Evolutionary conservation across 2,113 vertebrate genomes (phyloP).

Genomic region (Barnardius zonarius): DNA sequence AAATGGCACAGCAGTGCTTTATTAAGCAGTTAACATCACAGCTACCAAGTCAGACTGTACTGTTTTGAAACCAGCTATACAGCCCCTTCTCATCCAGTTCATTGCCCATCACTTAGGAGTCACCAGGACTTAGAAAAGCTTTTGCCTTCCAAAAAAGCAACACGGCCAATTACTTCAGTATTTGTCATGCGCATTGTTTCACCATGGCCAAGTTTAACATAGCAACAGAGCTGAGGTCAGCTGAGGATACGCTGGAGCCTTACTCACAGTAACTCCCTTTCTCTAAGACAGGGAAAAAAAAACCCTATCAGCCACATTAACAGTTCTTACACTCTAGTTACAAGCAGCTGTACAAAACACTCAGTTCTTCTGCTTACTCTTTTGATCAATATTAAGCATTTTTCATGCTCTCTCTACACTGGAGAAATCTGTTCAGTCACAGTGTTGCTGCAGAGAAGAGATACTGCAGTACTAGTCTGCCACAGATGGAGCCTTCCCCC

Average conservation of each 20-base stretch:
- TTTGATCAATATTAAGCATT: background rate
- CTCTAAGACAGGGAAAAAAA: background rate
- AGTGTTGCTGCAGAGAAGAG: background rate
- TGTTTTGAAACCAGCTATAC: background rate
- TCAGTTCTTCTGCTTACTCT: background rate
- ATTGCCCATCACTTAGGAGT: background rate
- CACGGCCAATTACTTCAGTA: slow-evolving; percentile 18
- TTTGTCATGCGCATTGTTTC: slow-evolving; percentile 46
- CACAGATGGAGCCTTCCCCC: background rate
- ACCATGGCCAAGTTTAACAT: slow-evolving; percentile 27
- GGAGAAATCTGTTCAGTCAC: background rate
- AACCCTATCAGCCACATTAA: background rate
- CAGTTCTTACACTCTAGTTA: background rate
- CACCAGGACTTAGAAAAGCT: slow-evolving; percentile 19
- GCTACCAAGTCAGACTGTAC: background rate
- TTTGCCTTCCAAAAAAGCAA: slow-evolving; percentile 15
- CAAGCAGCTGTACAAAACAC: background rate
- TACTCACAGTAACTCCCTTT: slow-evolving; percentile 31
- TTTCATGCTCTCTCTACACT: background rate
- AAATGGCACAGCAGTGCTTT: background rate
- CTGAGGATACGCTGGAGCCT: slow-evolving; percentile 16
- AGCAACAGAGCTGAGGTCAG: slow-evolving; percentile 47
- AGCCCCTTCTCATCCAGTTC: background rate
- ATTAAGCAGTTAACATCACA: background rate
- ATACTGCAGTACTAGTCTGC: background rate